These are phyloP conservation scores for Girardia tigrina DNA, from an alignment of 2,888 invertebrate species.

Conservation along the genomic window DNA sequence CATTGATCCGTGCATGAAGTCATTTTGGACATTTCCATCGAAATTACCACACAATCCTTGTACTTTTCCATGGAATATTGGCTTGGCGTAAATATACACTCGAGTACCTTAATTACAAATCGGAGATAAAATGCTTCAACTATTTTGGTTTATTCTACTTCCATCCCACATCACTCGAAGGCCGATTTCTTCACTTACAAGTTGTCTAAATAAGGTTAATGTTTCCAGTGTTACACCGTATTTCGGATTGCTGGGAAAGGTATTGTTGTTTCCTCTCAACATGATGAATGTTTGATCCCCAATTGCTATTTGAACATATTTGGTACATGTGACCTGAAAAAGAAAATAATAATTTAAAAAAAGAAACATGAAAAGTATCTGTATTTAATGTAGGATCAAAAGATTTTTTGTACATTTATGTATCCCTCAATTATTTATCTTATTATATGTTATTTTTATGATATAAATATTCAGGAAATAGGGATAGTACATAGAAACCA, in stretches of 20 bases:
- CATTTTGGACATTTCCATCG: slow-evolving; percentile 68
- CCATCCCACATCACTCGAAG: slow-evolving; percentile 76
- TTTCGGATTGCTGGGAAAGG: background rate
- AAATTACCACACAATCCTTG: slow-evolving; percentile 79
- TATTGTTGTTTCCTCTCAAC: slow-evolving; percentile 31
- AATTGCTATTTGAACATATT: slow-evolving; percentile 55
- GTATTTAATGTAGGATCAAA: too few relatives aligned
- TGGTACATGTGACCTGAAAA: slow-evolving; percentile 64
- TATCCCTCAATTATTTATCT: too few relatives aligned
- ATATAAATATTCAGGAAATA: too few relatives aligned
- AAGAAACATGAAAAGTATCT: too few relatives aligned
- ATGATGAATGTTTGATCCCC: slow-evolving; percentile 28
- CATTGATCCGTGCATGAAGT: slow-evolving; percentile 45
- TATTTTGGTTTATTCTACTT: background rate
- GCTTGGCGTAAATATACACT: slow-evolving; percentile 64
- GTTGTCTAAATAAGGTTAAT: slow-evolving; percentile 33
- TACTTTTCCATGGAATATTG: slow-evolving; percentile 64
- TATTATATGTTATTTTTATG: too few relatives aligned
- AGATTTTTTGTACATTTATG: too few relatives aligned
- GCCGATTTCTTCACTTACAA: slow-evolving; percentile 54
- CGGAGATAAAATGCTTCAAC: background rate
- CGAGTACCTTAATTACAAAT: slow-evolving; percentile 56
- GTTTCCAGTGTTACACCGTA: slow-evolving; percentile 25
- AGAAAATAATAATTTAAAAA: too few relatives aligned
- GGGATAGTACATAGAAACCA: too few relatives aligned